A percentile compares a stretch with the other conserved stretches of the same genome.
Evolutionary conservation across 1,140 invertebrate genomes (phyloP).

Genomic region (Camponotus pennsylvanicus): DNA sequence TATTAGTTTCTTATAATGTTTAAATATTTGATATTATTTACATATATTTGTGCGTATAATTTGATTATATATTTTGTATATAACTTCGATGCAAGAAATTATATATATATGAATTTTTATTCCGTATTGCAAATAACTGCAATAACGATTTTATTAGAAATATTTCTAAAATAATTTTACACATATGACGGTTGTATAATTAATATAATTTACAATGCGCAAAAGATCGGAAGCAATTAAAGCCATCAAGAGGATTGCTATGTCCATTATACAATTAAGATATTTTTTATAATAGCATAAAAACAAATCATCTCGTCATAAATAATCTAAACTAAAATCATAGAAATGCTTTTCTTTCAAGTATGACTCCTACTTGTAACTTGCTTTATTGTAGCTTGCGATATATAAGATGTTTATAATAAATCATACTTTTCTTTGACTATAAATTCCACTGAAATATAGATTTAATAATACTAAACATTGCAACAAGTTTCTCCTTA

Average conservation of each 20-base stretch:
- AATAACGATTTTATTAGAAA: slow-evolving; percentile 41
- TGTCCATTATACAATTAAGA: neutral
- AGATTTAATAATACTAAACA: neutral
- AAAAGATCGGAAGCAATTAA: neutral
- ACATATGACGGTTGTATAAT: slow-evolving; percentile 8
- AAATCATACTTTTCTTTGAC: neutral
- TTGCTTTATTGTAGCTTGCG: neutral
- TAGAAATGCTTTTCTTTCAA: slow-evolving; percentile 3
- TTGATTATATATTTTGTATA: neutral
- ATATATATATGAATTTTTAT: slow-evolving; percentile 7
- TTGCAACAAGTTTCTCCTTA: neutral
- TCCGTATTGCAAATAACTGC: neutral
- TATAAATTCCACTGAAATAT: neutral
- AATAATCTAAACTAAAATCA: slow-evolving; percentile 31
- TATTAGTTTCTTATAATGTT: no score
- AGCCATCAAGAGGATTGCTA: neutral
- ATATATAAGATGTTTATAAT: neutral
- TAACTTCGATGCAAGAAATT: neutral
- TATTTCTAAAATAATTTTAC: slow-evolving; percentile 35
- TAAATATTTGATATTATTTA: slow-evolving; percentile 17
- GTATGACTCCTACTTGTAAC: neutral
- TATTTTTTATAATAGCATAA: neutral
- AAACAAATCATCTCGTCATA: slow-evolving; percentile 2
- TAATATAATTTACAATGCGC: slow-evolving; percentile 1
- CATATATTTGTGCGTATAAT: neutral